Base-by-base conservation (phyloP, 2,797 vertebrate genomes). In the Sebastes matsubarae region DNA sequence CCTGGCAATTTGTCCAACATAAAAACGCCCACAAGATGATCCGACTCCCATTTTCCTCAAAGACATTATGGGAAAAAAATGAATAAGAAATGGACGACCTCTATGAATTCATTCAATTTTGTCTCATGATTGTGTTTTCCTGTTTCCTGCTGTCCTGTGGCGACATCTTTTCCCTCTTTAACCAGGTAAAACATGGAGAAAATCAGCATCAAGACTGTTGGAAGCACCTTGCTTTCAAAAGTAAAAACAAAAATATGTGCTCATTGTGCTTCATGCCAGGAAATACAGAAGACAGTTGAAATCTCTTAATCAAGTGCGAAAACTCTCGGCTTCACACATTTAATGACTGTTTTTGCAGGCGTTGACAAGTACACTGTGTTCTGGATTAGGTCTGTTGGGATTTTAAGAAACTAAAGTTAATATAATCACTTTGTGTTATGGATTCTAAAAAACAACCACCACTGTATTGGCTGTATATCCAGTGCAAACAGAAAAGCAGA, bases 321-420 rank as follows among this genome's bases (percentile, higher is more conserved):
- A 86, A 80, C 30, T 75, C 67, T 82, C 86, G 68, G 58, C 59
- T 79, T 88, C 52, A 78, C 87, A 90, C 71, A 54, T 85, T 80
- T 79, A 75, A 80, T 83, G 20, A 50, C 20, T 76, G 65, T 71
- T 79, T 83, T 69, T 77, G 22, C 77, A 63, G 22, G 71, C 27
- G 30, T 50, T 79, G 79, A 87, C 61, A 82, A 65, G 85, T 66
- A 88, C 74, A 78, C 27, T 2, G 55, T 71, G 83, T 80, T 72
- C 71, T 22, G 22, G 46, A 66, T 81, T 6, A 66, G 16, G 8
- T 58, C 42, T 50, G 52, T 5, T 4, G 54, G 11, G 75, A 4
- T 50, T 59, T 72, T 30, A n/a, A 38, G 6, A 74, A 66, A 69
- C 25, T 38, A 36, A 72, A 86, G 67, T 64, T 52, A 50, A 55